Conservation (phyloP, 2,888 invertebrate genomes). For the Lithophane ornitopus region DNA sequence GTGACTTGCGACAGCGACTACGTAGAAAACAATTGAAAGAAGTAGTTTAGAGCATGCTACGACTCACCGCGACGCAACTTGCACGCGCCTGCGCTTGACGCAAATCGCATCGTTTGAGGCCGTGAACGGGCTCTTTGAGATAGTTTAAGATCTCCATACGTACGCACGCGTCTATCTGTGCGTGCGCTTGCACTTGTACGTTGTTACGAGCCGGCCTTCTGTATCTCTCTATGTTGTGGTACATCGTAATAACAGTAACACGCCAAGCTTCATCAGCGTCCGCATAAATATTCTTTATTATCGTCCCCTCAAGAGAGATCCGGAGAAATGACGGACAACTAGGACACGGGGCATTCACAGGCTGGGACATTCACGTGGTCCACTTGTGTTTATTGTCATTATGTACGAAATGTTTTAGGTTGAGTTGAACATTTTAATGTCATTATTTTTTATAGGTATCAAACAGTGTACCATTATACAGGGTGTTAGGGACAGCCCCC, state of each 20-base stretch:
- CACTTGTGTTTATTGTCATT: constrained; percentile 17
- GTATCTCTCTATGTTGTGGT: too few relatives aligned
- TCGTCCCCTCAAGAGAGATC: constrained; percentile 44
- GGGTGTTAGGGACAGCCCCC: too few relatives aligned
- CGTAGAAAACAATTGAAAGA: background rate
- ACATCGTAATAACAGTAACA: constrained; percentile 27
- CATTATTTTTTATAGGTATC: background rate
- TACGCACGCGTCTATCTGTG: background rate
- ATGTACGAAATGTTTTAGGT: background rate
- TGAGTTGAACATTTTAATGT: background rate
- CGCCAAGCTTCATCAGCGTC: constrained; percentile 53
- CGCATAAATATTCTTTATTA: constrained; percentile 63
- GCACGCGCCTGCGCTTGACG: background rate
- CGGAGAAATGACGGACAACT: constrained; percentile 35
- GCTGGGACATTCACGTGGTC: background rate
- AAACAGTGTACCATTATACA: background rate
- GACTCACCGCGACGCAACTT: background rate
- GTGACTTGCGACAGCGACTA: background rate
- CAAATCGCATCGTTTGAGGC: background rate
- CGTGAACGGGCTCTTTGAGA: background rate
- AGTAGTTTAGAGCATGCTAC: background rate
- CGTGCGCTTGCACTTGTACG: background rate
- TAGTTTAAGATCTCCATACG: background rate
- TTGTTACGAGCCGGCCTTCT: background rate
- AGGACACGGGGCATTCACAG: constrained; percentile 22